Base-by-base conservation (phyloP, 2,888 invertebrate species). In the Yponomeuta cagnagella region DNA sequence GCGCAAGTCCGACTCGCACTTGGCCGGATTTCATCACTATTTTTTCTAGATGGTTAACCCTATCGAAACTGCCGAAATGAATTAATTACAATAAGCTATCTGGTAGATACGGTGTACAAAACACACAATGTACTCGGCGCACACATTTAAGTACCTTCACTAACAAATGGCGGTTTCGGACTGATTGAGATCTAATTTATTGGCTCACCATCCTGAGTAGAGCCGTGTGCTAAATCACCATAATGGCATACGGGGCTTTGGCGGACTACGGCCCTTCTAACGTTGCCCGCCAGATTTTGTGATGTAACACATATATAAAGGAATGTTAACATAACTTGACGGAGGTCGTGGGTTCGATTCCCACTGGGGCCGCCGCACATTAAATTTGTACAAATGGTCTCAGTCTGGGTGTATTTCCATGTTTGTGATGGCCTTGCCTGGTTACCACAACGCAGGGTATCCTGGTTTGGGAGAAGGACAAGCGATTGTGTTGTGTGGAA, bases 171-270 rank as follows among this genome's bases (percentile, higher is more conserved):
- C 82, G 84, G 88, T 84, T 83, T 82, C 82, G 82, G 77, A 76
- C 86, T 89, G 90, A 90, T 90, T 90, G 89, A 86, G 88, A 90
- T 90, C 90, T 85, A 89, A 90, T 90, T 90, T 90, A 90, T 85
- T 84, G 87, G 85, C 82, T 82, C 84, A 79, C 70, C 86, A 86
- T 88, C 88, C 87, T 85, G 85, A 82, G 81, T 86, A 83, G 81
- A 82, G 79, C 84, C 85, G 81, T 82, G 83, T 81, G 83, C 85
- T 88, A 88, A 88, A 89, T 88, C 87, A 87, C 86, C 84, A 85
- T 87, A 86, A 87, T 86, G 85, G 86, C 85, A 85, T 83, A 82
- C 82, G 83, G 83, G 83, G 52, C 52, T 58, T 58, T 15, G 52
- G 52, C 15, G 52, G 52, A 58, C 78, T 80, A 30, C 67, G 80